Base-by-base conservation (phyloP, 1,140 invertebrate genomes). In the Sipha flava region DNA sequence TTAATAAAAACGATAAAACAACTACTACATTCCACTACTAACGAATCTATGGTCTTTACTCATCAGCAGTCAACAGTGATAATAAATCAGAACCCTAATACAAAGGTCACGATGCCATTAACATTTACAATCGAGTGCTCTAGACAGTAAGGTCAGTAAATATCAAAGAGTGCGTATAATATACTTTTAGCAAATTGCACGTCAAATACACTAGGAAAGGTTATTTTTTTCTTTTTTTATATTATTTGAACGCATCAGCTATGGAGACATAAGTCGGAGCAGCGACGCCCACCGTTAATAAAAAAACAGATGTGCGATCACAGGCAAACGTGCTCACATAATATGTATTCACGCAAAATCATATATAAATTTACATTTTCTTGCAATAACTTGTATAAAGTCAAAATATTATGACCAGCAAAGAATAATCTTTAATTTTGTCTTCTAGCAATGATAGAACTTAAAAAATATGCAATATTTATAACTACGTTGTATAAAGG, bases 21-120 rank as follows among this genome's bases (percentile, higher is more conserved):
- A n/a, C n/a, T n/a, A n/a, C n/a, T n/a, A n/a, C n/a, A 59, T 59
- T n/a, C 16, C 16, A 59, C 16, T n/a, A 3, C 3, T 23, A 66
- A 21, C n/a, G n/a, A 66, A 66, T 52, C n/a, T n/a, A n/a, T n/a
- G n/a, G n/a, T n/a, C n/a, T 49, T 34, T 16, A 62, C 6, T 79
- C 21, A 16, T 43, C 18, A 26, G n/a, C 52, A 57, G n/a, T 10
- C n/a, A 31, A 14, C 16, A 26, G n/a, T 54, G 29, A 73, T 73
- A 52, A 40, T 77, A 77, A 77, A 77, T 54, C 21, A 59, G 18
- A 57, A 29, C 72, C 52, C 21, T 49, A 2, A 40, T 37, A 7
- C 31, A 77, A 77, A 77, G 73, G 73, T 77, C 52, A 59, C 73
- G 21, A 57, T 59, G 31, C 52, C 31, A 77, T 77, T 77, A 77